phyloP scores from a whole-genome alignment of 2,113 vertebrate genomes.

The Toxostoma redivivum region DNA sequence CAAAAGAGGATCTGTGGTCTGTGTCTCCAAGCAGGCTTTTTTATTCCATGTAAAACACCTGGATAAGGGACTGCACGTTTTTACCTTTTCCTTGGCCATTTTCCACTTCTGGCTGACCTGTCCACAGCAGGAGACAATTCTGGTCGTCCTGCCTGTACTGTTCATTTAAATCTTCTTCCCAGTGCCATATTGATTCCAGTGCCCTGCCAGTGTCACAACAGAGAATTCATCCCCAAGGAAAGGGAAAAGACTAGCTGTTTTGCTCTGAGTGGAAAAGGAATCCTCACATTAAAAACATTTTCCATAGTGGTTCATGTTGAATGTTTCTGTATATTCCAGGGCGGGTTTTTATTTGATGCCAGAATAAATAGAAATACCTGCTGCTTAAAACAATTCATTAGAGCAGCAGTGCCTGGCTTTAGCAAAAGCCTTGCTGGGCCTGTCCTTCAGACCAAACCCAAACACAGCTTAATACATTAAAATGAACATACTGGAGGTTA shows the following conservation, averaged over 20 bases:
- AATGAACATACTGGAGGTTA: not conserved
- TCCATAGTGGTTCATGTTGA: conserved; percentile 53
- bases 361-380: conserved; percentile 69
- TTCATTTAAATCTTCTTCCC: not conserved
- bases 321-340: conserved; percentile 66
- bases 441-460: not conserved
- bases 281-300: conserved; percentile 64
- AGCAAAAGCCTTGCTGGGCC: conserved; percentile 33
- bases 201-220: not conserved
- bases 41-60: not conserved
- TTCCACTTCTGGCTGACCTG: not conserved
- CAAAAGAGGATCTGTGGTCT: not conserved
- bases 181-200: not conserved
- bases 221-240: conserved; percentile 32
- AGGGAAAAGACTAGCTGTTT: conserved; percentile 19
- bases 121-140: not conserved
- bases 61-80: not conserved
- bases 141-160: not conserved
- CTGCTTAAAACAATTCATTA: conserved; percentile 63
- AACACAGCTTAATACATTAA: not conserved
- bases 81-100: not conserved
- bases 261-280: conserved; percentile 56
- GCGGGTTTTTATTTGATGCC: conserved; percentile 60
- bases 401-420: conserved; percentile 36
- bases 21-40: not conserved